phyloP scores from a whole-genome alignment of 2,888 invertebrate genomes.

The Hetaerina titia region DNA sequence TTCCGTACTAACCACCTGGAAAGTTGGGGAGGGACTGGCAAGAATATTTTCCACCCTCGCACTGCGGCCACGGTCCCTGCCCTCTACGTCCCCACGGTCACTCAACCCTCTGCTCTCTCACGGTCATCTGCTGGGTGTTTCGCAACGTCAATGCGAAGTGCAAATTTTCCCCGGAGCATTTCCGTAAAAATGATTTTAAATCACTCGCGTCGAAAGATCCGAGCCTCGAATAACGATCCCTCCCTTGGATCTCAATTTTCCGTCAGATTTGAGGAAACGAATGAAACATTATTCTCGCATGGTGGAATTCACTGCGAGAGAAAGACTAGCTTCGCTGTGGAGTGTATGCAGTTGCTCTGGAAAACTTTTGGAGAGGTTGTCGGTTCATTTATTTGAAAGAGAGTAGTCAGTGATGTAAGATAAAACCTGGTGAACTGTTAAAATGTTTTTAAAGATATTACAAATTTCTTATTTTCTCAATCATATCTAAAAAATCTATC shows the following conservation, averaged over 20 bases:
- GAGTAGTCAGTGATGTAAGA: too few relatives aligned
- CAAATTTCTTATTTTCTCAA: too few relatives aligned
- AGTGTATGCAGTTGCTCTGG: too few relatives aligned
- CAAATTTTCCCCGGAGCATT: neutral
- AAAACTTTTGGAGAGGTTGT: too few relatives aligned
- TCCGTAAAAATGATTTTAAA: neutral
- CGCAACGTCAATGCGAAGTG: neutral
- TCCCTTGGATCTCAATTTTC: neutral
- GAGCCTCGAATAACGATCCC: neutral
- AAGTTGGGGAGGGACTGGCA: neutral
- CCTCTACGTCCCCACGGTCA: neutral
- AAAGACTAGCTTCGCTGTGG: neutral
- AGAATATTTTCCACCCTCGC: neutral
- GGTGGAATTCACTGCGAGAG: neutral
- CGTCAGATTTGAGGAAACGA: neutral
- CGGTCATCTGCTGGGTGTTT: neutral
- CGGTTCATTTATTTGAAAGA: too few relatives aligned
- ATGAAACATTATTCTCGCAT: neutral
- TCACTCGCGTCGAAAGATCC: neutral
- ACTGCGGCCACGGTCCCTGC: slow-evolving; percentile 1
- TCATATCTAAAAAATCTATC: too few relatives aligned
- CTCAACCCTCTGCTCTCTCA: neutral
- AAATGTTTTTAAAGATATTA: too few relatives aligned
- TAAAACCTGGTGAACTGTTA: too few relatives aligned
- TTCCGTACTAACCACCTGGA: slow-evolving; percentile 13